Evolutionary conservation across 2,797 vertebrate species (phyloP).

Genomic region (Oceanodroma leucorhoa): DNA sequence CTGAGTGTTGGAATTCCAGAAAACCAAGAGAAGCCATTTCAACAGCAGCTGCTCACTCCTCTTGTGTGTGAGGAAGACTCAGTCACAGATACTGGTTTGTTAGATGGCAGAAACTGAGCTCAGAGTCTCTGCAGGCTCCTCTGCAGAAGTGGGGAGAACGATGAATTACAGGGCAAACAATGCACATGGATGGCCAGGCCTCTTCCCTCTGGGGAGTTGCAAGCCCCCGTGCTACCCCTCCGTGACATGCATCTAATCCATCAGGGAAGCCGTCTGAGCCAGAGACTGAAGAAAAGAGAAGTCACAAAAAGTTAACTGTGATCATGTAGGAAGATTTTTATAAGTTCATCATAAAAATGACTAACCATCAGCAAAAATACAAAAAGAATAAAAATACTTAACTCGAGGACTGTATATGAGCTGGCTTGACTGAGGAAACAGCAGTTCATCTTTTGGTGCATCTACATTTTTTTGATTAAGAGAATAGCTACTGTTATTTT

Average conservation of each 20-base stretch:
- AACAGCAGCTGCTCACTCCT: not conserved
- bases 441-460: not conserved
- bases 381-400: not conserved
- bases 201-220: not conserved
- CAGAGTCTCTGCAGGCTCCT: not conserved
- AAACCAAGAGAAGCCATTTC: not conserved
- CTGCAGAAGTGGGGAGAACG: not conserved
- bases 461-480: not conserved
- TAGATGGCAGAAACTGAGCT: not conserved
- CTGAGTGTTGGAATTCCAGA: not conserved
- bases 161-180: not conserved
- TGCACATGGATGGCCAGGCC: not conserved
- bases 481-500: not conserved
- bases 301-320: not conserved
- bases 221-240: not conserved
- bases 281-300: not conserved
- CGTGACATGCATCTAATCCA: not conserved
- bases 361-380: not conserved
- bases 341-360: not conserved
- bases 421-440: not conserved
- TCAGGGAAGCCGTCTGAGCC: not conserved
- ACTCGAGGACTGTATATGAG: not conserved
- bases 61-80: not conserved
- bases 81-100: not conserved
- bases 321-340: not conserved